Conservation (phyloP, 2,113 vertebrate genomes). For the Pseudonaja textilis region DNA sequence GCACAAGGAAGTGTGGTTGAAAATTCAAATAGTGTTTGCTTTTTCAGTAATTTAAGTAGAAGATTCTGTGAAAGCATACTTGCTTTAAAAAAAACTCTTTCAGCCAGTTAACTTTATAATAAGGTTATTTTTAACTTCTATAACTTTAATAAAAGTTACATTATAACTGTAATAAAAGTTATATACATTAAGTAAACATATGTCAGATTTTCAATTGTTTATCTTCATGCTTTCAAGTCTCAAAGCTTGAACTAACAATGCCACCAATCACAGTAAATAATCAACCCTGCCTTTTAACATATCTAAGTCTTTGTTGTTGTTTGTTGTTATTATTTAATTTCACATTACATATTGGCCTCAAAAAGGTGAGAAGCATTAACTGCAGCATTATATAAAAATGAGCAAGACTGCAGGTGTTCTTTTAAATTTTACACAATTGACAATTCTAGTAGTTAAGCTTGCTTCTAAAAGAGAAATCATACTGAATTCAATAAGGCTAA, state of each 20-base stretch:
- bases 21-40: not conserved
- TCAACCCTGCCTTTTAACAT: not conserved
- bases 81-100: not conserved
- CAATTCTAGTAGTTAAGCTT: not conserved
- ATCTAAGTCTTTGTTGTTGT: not conserved
- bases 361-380: not conserved
- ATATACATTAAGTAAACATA: not conserved
- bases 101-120: not conserved
- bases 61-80: not conserved
- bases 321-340: not conserved
- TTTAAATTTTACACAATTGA: not conserved
- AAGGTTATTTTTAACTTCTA: not conserved
- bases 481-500: not conserved
- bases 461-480: not conserved
- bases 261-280: not conserved
- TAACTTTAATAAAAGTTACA: not conserved
- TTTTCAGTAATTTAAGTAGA: constrained; percentile 28
- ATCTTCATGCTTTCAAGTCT: not conserved
- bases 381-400: not conserved
- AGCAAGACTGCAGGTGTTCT: not conserved
- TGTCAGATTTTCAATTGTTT: not conserved
- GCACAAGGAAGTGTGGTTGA: not conserved
- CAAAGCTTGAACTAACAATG: not conserved
- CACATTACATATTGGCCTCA: not conserved
- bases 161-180: not conserved